A percentile compares a stretch with the other conserved stretches of the same genome.
Conservation (phyloP, 2,113 vertebrate species). For the Psettodes erumei region DNA sequence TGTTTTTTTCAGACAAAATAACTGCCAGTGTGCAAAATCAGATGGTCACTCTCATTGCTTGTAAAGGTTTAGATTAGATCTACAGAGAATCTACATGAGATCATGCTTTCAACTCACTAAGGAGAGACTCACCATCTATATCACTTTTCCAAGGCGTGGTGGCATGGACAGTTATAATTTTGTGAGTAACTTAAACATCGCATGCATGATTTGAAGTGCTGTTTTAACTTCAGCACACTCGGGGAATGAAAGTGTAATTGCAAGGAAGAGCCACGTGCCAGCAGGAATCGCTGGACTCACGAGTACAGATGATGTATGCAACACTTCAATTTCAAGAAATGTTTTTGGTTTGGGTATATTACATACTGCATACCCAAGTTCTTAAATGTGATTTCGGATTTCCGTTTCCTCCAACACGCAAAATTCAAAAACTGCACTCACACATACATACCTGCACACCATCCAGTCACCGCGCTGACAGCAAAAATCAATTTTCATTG, state of each 20-base stretch:
- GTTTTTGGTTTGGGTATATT: too few relatives aligned
- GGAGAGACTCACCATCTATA: too few relatives aligned
- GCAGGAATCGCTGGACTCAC: constrained; percentile 3
- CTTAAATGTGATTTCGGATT: neutral
- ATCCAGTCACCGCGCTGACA: constrained; percentile 28
- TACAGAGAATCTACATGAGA: too few relatives aligned
- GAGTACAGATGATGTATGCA: neutral
- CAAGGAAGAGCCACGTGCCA: constrained; percentile 37
- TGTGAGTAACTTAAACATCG: too few relatives aligned
- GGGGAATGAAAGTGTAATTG: neutral
- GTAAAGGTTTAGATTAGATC: neutral
- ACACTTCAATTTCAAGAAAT: too few relatives aligned
- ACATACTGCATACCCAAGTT: neutral
- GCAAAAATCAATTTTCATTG: constrained; percentile 67
- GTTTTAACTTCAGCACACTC: neutral
- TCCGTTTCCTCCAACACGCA: neutral
- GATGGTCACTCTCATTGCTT: neutral
- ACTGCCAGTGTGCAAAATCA: neutral
- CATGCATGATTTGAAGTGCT: too few relatives aligned
- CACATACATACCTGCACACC: constrained; percentile 3
- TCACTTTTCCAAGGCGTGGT: too few relatives aligned
- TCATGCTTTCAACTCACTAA: neutral
- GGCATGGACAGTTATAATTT: too few relatives aligned
- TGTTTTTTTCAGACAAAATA: too few relatives aligned
- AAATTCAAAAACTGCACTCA: too few relatives aligned